Base-by-base conservation (phyloP, 2,888 invertebrate genomes). In the Ichneumoninae sp. region DNA sequence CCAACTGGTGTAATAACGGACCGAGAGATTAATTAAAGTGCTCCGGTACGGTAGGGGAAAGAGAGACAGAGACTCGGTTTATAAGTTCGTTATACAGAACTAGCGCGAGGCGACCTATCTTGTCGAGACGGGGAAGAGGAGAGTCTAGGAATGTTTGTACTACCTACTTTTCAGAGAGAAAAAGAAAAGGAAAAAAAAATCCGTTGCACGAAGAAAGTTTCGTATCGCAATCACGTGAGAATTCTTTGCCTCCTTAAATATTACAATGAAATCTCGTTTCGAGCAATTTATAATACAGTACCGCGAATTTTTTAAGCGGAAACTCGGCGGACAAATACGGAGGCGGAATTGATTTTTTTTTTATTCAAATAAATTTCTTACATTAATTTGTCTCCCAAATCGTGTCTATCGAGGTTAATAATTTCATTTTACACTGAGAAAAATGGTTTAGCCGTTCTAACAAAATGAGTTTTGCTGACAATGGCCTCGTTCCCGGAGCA, bases 1-100 rank as follows among this genome's bases (percentile, higher is more conserved):
- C 66, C 47, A 40, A 76, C 70, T 70, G 65, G 75, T 79, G 47
- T 71, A 52, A 70, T 65, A 76, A 60, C 52, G 63, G 76, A 68
- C 57, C 44, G 36, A 16, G 63, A 79, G 81, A 83, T 81, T 80
- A 83, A 83, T 83, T 83, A 71, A 80, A 83, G 68, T 73, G 66
- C 83, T 66, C 33, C 26, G 33, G 74, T 0, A 30, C 13, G 30
- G 60, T 1, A 5, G n/a, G 13, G 30, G 30, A 13, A 13, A 13
- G 5, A 13, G 60, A 52, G 52, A 19, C 19, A 22, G n/a, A 22
- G 19, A 57, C 47, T 54, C 44, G 57, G 73, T 73, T 68, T 33
- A 68, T 73, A 73, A 82, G 80, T 69, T 54, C 66, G 69, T 75
- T 69, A 47, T 30, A 40, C 40, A 69, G 52, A 65, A 81, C 70